Percentiles rank a stretch among this genome's conserved stretches.
Evolutionary conservation across 1,140 invertebrate species (phyloP).

Genomic region (Berghia stephanieae): DNA sequence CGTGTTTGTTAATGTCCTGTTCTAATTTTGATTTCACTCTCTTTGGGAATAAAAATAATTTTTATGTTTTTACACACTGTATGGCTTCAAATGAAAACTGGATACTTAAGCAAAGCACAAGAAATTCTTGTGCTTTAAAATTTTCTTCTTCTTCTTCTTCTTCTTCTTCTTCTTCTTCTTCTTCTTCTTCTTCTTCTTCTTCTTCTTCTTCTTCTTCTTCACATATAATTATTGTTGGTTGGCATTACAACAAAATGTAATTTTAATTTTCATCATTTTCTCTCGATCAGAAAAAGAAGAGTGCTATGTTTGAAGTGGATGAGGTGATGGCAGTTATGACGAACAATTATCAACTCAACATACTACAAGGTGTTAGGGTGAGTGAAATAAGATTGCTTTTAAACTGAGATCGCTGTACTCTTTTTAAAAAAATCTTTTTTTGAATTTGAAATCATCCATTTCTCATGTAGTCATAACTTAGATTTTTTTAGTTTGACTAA

Average conservation of each 20-base stretch:
- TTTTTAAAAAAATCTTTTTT: no score
- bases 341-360: slow-evolving; percentile 65
- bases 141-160: no score
- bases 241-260: background rate
- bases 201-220: no score
- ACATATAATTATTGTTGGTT: no score
- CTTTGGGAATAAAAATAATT: background rate
- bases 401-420: no score
- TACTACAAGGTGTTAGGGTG: slow-evolving; percentile 64
- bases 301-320: slow-evolving; percentile 63
- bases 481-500: no score
- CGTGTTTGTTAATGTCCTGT: background rate
- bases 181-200: no score
- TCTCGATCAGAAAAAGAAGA: slow-evolving; percentile 61
- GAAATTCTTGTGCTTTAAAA: no score
- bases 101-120: background rate
- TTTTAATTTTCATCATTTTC: slow-evolving; percentile 24
- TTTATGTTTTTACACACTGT: background rate
- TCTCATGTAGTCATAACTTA: no score
- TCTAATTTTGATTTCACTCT: background rate
- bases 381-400: background rate
- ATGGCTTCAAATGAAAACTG: background rate
- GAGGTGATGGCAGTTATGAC: slow-evolving; percentile 66
- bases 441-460: no score
- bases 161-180: no score